Base-by-base conservation (phyloP, 1,140 invertebrate genomes). In the Psix sp. region DNA sequence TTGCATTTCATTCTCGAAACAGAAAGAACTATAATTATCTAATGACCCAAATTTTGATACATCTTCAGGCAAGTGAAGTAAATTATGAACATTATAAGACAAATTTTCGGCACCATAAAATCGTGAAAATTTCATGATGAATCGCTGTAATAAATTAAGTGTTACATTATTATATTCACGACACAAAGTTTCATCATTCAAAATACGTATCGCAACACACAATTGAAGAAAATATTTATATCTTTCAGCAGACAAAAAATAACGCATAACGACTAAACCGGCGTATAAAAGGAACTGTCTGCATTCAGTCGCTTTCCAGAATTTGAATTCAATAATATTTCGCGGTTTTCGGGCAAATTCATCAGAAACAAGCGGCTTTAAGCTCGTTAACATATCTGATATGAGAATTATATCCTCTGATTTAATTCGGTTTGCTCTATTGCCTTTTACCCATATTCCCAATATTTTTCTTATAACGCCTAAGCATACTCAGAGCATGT, bases 1-100 rank as follows among this genome's bases (percentile, higher is more conserved):
- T 29, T 77, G 40, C 29, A 88, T 60, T 59, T 80, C 81, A 70
- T 83, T 88, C 81, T 89, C 87, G 81, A 87, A 88, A n/a, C 67
- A 51, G 74, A 88, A 89, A 13, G 84, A 75, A 6, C 35, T 40
- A 11, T 26, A 52, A 5, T 40, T 52, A 16, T 26, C 36, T 7
- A 57, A 39, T 16, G 63, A 13, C 2, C 85, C 86, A 80, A 81
- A 84, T 7, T 62, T 63, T 65, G 65, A 56, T 10, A 80, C 82
- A 79, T 89, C 87, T 60, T 81, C 72, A 36, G 75, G 40, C 18
- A 89, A 49, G 76, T 89, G 88, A 33, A 68, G 18, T 76, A 79
- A 38, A 10, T 67, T 67, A 48, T 82, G 80, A 0, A 82, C 46
- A 65, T 84, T 84, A 24, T 81, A 74, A 6, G 76, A 54, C 7